Conservation (phyloP, 30 jellyfish, hydroid and myxozoan species). For the Aurelia coerulea region DNA sequence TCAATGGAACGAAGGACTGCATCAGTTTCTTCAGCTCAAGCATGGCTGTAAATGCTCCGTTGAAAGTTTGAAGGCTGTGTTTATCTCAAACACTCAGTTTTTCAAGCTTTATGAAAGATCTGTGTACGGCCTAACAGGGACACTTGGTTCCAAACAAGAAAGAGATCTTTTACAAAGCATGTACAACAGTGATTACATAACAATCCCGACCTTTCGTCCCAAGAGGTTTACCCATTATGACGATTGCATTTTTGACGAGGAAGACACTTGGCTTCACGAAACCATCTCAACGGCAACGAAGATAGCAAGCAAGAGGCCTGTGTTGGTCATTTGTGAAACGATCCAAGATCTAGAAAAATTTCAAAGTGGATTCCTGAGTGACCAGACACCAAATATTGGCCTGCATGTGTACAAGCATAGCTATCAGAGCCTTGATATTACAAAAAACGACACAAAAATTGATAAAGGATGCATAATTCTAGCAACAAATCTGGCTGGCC, state of each 20-base stretch:
- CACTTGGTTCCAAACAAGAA: slow-evolving; percentile 35
- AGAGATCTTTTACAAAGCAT: slow-evolving; percentile 10
- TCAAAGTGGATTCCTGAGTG: neutral
- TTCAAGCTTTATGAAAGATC: slow-evolving; percentile 4
- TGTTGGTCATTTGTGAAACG: slow-evolving; percentile 32
- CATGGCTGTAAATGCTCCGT: slow-evolving; percentile 13
- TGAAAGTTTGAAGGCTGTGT: slow-evolving; percentile 40
- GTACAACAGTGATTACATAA: slow-evolving; percentile 3
- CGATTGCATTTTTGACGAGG: neutral
- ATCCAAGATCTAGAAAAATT: slow-evolving; percentile 1
- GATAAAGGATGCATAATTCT: slow-evolving; percentile 26
- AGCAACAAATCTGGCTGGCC: slow-evolving; percentile 77
- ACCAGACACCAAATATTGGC: neutral
- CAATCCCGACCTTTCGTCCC: slow-evolving; percentile 19
- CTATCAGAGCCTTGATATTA: slow-evolving; percentile 3
- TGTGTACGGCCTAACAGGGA: slow-evolving; percentile 36
- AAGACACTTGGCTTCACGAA: slow-evolving; percentile 2
- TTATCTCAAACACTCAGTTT: slow-evolving; percentile 26
- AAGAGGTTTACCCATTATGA: neutral
- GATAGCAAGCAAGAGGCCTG: slow-evolving; percentile 23
- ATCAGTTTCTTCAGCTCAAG: slow-evolving; percentile 36
- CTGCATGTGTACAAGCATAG: slow-evolving; percentile 24
- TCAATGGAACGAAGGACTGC: slow-evolving; percentile 43
- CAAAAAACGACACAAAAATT: neutral
- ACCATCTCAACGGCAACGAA: neutral